Evolutionary conservation across 2,888 invertebrate genomes (phyloP).

Genomic region (Rhingia campestris): DNA sequence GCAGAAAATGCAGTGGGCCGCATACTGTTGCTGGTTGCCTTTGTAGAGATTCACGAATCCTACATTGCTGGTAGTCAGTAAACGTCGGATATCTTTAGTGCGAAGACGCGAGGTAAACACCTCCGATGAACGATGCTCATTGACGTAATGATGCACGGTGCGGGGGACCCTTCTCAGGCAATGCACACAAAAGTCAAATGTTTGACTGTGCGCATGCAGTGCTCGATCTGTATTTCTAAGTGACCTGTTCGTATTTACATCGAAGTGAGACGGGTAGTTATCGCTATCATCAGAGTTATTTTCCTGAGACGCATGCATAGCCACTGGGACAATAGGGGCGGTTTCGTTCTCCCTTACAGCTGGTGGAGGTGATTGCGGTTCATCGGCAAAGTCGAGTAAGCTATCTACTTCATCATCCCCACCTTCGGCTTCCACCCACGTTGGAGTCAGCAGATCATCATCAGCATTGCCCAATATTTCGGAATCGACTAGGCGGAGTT

Average conservation of each 20-base stretch:
- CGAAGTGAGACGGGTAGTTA: constrained; percentile 22
- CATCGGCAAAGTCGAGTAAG: constrained; percentile 73
- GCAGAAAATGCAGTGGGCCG: constrained; percentile 78
- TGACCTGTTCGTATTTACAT: constrained; percentile 42
- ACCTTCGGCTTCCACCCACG: constrained; percentile 75
- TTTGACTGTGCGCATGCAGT: constrained; percentile 69
- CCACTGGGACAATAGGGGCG: not conserved
- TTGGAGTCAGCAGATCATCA: constrained; percentile 75
- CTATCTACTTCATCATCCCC: constrained; percentile 70
- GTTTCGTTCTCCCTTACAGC: constrained; percentile 6
- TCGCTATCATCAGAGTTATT: constrained; percentile 27
- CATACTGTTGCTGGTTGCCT: constrained; percentile 76
- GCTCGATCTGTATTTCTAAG: constrained; percentile 75
- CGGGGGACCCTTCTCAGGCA: constrained; percentile 75
- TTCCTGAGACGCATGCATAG: not conserved
- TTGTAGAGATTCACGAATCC: constrained; percentile 73
- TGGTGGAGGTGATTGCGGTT: constrained; percentile 30
- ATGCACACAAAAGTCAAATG: constrained; percentile 75
- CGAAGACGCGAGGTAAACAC: constrained; percentile 77
- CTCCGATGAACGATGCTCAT: constrained; percentile 77
- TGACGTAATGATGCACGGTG: constrained; percentile 77
- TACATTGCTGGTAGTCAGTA: constrained; percentile 66
- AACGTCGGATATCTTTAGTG: constrained; percentile 65
- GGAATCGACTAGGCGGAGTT: constrained; percentile 54
- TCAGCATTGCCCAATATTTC: constrained; percentile 69